These are phyloP conservation scores for Drosophila kuntzei DNA, from an alignment of 2,888 invertebrate genomes.

Conservation along the genomic window DNA sequence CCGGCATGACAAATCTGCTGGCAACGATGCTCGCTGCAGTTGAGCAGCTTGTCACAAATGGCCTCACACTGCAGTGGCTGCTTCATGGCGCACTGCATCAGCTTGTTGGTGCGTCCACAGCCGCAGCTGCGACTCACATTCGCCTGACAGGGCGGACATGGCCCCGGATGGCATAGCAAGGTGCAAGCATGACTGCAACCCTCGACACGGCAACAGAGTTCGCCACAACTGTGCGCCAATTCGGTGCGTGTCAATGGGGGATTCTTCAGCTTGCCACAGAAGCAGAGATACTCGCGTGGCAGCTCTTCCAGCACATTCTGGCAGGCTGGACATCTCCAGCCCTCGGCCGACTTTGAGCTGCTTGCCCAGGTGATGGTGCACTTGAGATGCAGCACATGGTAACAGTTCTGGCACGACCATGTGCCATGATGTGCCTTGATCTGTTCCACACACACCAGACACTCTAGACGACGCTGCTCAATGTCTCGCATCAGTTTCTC, in stretches of 20 bases:
- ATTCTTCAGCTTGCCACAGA: constrained; percentile 92
- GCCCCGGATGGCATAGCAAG: constrained; percentile 96
- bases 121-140: constrained; percentile 91
- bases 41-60: constrained; percentile 90
- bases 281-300: constrained; percentile 94
- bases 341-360: constrained; percentile 91
- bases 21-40: constrained; percentile 93
- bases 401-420: constrained; percentile 97
- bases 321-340: constrained; percentile 99
- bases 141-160: constrained; percentile 95
- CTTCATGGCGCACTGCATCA: constrained; percentile 91
- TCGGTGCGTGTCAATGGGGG: constrained; percentile 92
- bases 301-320: constrained; percentile 91
- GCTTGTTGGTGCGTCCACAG: constrained; percentile 90
- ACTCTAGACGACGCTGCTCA: constrained; percentile 93
- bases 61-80: constrained; percentile 90
- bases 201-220: constrained; percentile 89
- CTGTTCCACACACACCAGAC: constrained; percentile 96
- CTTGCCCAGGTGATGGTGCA: constrained; percentile 97
- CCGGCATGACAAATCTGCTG: constrained; percentile 91
- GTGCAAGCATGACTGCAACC: constrained; percentile 90
- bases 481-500: constrained; percentile 94
- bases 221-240: constrained; percentile 96
- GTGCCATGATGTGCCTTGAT: constrained; percentile 92
- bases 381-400: constrained; percentile 95